These are phyloP conservation scores for Chaetura pelagica DNA, from an alignment of 2,113 vertebrate species.

Conservation along the genomic window DNA sequence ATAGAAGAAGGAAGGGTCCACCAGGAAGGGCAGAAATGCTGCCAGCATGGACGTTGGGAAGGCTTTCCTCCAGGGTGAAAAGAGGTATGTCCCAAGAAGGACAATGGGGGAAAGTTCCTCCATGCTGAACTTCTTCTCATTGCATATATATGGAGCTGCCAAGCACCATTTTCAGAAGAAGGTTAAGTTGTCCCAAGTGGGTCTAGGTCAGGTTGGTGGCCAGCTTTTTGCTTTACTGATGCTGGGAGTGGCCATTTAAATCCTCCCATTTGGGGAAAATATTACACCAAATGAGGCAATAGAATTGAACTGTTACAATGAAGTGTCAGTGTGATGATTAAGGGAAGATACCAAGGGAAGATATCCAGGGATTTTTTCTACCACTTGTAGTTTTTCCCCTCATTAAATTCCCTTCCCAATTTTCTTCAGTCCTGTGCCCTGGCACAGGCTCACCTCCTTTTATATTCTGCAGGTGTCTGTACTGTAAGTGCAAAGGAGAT, in stretches of 20 bases:
- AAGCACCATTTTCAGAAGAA: not conserved
- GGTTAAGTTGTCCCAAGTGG: not conserved
- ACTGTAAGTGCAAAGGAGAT: not conserved
- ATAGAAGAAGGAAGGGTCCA: not conserved
- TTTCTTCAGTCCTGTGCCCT: slow-evolving; percentile 17
- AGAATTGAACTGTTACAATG: not conserved
- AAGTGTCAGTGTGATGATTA: not conserved
- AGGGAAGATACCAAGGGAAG: not conserved
- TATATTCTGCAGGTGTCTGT: not conserved
- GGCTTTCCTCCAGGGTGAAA: not conserved
- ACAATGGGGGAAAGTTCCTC: not conserved
- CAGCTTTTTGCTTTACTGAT: not conserved
- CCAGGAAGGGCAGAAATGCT: not conserved
- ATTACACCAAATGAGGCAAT: not conserved
- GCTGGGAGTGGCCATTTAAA: not conserved
- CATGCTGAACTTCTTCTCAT: not conserved
- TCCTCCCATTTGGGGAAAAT: not conserved
- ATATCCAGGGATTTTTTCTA: not conserved
- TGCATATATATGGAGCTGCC: not conserved
- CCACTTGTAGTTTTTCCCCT: not conserved
- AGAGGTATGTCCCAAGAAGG: not conserved
- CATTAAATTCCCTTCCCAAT: not conserved
- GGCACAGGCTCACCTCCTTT: slow-evolving; percentile 4
- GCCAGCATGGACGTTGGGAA: not conserved
- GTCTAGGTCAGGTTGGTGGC: not conserved